Evolutionary conservation across 2,888 invertebrate genomes (phyloP).

Genomic region (Gibbula magus): DNA sequence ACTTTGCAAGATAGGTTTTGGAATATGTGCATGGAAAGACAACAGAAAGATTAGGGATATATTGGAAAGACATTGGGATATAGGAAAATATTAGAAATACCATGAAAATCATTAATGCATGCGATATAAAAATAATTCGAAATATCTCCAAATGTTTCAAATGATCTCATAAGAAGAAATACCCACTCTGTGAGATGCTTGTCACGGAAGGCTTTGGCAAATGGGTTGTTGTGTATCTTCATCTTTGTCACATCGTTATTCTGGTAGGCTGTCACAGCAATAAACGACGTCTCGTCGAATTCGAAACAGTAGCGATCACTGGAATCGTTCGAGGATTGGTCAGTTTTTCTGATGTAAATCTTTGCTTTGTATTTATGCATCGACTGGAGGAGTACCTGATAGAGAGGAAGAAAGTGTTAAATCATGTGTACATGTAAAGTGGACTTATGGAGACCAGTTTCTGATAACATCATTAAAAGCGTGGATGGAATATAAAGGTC

Average conservation of each 20-base stretch:
- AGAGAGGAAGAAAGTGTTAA: background rate
- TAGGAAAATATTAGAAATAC: too few species aligned
- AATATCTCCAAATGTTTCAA: too few species aligned
- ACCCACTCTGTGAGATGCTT: background rate
- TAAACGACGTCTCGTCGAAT: slow-evolving; percentile 52
- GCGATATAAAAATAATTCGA: too few species aligned
- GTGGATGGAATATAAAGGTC: too few species aligned
- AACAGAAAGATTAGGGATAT: too few species aligned
- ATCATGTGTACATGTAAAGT: background rate
- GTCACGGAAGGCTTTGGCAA: slow-evolving; percentile 60
- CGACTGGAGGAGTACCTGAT: slow-evolving; percentile 57
- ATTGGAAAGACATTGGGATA: too few species aligned
- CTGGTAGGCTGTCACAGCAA: slow-evolving; percentile 61
- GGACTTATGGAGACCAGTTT: background rate
- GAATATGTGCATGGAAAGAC: too few species aligned
- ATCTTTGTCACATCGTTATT: slow-evolving; percentile 56
- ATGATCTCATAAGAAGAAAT: too few species aligned
- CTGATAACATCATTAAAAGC: too few species aligned
- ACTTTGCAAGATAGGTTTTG: too few species aligned
- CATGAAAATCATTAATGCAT: too few species aligned
- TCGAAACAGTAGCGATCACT: background rate
- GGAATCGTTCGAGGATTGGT: slow-evolving; percentile 13
- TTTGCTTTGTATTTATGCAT: slow-evolving; percentile 56
- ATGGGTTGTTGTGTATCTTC: slow-evolving; percentile 62
- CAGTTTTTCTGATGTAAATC: slow-evolving; percentile 37